Percentiles rank a stretch among this genome's conserved stretches.
Conservation (phyloP, 2,797 vertebrate genomes). For the Dicrostonyx torquatus region DNA sequence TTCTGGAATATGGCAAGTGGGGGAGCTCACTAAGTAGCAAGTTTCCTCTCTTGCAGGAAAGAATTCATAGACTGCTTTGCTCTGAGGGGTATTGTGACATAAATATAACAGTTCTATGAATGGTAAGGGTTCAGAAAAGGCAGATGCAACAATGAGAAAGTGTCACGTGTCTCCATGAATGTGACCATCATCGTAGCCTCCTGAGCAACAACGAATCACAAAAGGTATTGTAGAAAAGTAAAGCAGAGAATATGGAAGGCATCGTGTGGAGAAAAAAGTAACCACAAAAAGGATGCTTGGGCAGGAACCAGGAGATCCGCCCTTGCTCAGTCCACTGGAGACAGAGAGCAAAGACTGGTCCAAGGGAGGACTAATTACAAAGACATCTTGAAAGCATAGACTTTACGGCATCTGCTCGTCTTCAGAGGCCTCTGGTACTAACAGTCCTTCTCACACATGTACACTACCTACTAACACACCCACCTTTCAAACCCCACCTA, state of each 20-base stretch:
- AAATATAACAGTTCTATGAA: not conserved
- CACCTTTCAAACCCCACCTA: not conserved
- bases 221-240: not conserved
- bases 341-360: not conserved
- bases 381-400: not conserved
- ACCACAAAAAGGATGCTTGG: not conserved
- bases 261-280: not conserved
- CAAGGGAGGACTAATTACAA: not conserved
- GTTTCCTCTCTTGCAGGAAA: not conserved
- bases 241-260: not conserved
- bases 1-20: not conserved
- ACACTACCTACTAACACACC: not conserved
- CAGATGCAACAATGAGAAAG: not conserved
- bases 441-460: not conserved
- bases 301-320: not conserved
- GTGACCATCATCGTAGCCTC: not conserved
- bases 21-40: not conserved
- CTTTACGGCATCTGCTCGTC: not conserved
- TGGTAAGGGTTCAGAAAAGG: not conserved
- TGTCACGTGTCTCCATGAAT: not conserved
- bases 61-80: not conserved
- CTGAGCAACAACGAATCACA: no score
- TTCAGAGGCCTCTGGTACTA: not conserved
- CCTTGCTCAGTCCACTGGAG: no score
- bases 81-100: not conserved